phyloP scores from a whole-genome alignment of 2,797 vertebrate species.

The Threskiornis aethiopicus region DNA sequence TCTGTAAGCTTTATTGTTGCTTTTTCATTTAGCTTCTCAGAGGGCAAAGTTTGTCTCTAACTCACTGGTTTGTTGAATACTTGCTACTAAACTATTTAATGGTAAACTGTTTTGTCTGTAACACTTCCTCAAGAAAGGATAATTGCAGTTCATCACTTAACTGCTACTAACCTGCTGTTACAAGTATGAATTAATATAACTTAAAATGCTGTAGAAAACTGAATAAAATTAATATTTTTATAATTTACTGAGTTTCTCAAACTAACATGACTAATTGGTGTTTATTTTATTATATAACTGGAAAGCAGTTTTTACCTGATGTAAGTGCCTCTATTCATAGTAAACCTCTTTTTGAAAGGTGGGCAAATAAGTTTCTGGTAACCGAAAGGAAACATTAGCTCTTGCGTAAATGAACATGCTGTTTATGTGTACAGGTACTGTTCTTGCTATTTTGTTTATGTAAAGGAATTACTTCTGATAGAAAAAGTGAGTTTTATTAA shows the following conservation, averaged over 20 bases:
- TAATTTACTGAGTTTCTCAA: slow-evolving; percentile 47
- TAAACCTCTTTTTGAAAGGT: slow-evolving; percentile 59
- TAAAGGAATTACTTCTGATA: neutral
- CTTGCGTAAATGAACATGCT: neutral
- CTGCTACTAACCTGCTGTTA: slow-evolving; percentile 76
- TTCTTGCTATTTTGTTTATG: neutral
- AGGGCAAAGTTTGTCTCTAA: slow-evolving; percentile 78
- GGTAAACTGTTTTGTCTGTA: slow-evolving; percentile 64
- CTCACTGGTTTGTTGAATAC: slow-evolving; percentile 71
- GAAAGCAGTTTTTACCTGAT: slow-evolving; percentile 51
- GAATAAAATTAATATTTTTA: slow-evolving; percentile 43
- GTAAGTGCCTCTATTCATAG: slow-evolving; percentile 30
- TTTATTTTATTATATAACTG: slow-evolving; percentile 61
- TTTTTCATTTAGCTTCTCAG: slow-evolving; percentile 78
- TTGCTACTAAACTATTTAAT: slow-evolving; percentile 68
- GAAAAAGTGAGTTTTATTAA: neutral
- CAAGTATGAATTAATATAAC: slow-evolving; percentile 69
- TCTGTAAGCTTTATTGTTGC: slow-evolving; percentile 85
- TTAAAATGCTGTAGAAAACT: slow-evolving; percentile 45
- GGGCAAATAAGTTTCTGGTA: slow-evolving; percentile 37
- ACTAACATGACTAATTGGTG: slow-evolving; percentile 75
- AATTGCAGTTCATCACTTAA: slow-evolving; percentile 73
- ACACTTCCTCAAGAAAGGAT: slow-evolving; percentile 55
- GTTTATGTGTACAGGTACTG: slow-evolving; percentile 19
- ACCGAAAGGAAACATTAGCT: neutral